A percentile compares a stretch with the other conserved stretches of the same genome.
Evolutionary conservation across 1,140 invertebrate genomes (phyloP).

Genomic region (Drosophila aff.): DNA sequence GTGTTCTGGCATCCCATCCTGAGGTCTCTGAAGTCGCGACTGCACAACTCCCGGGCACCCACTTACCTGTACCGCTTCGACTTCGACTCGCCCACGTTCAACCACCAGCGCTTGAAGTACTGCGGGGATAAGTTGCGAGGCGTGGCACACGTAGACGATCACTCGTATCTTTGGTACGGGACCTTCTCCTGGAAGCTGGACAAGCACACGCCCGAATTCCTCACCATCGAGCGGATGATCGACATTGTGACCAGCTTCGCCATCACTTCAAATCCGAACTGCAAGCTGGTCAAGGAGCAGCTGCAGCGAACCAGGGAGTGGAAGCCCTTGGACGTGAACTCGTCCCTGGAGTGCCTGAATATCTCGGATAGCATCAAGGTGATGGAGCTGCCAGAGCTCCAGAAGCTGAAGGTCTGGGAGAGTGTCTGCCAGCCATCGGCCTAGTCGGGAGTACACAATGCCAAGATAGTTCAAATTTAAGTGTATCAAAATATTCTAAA

Average conservation of each 20-base stretch:
- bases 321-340: conserved; percentile 57
- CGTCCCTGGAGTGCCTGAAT: conserved; percentile 79
- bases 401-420: conserved; percentile 61
- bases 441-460: not conserved
- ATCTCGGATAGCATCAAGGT: conserved; percentile 76
- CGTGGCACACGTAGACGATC: conserved; percentile 88
- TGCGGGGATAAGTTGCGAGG: conserved; percentile 83
- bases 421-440: conserved; percentile 35
- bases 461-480: conserved; percentile 1
- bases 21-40: conserved; percentile 50
- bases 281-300: conserved; percentile 29
- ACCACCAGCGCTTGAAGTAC: conserved; percentile 75
- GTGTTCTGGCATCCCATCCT: conserved; percentile 85
- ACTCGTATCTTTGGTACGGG: conserved; percentile 88
- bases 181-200: conserved; percentile 84
- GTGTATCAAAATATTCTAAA: conserved; percentile 1
- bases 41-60: conserved; percentile 53
- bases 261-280: conserved; percentile 78
- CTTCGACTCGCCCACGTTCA: conserved; percentile 77
- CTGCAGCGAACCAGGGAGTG: conserved; percentile 47
- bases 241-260: conserved; percentile 85
- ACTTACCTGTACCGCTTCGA: conserved; percentile 85
- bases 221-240: conserved; percentile 85
- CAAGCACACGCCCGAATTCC: conserved; percentile 69
- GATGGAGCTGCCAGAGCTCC: conserved; percentile 81